Percentiles rank a stretch among this genome's conserved stretches.
These are phyloP conservation scores for Patella caerulea DNA, from an alignment of 2,888 invertebrate genomes.

Conservation along the genomic window DNA sequence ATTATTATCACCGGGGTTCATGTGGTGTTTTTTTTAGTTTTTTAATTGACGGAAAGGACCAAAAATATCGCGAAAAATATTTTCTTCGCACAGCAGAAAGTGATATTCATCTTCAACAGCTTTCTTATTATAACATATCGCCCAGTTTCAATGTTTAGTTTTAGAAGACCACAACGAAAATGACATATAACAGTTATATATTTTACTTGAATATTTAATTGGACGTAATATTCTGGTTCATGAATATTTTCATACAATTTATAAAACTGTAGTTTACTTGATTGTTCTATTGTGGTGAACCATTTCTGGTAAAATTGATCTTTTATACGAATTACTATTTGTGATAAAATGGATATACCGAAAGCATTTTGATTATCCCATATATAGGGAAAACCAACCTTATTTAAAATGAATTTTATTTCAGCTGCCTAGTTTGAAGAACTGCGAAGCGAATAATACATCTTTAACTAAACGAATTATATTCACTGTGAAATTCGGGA, in stretches of 20 bases:
- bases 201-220: neutral
- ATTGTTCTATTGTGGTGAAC: neutral
- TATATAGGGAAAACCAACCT: neutral
- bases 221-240: neutral
- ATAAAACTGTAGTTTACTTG: neutral
- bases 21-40: neutral
- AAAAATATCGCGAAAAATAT: neutral
- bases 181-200: neutral
- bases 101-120: neutral
- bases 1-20: neutral
- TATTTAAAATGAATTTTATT: neutral
- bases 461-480: too few species aligned
- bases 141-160: neutral
- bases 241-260: neutral
- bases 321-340: neutral
- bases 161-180: neutral
- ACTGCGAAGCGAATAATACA: too few species aligned
- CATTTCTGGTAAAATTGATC: neutral
- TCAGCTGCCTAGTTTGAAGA: too few species aligned
- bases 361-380: neutral
- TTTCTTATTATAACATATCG: neutral
- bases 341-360: neutral
- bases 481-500: too few species aligned
- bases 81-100: neutral
- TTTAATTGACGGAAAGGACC: neutral